Conservation (phyloP, 1,140 invertebrate genomes). For the Pollicipes pollicipes region DNA sequence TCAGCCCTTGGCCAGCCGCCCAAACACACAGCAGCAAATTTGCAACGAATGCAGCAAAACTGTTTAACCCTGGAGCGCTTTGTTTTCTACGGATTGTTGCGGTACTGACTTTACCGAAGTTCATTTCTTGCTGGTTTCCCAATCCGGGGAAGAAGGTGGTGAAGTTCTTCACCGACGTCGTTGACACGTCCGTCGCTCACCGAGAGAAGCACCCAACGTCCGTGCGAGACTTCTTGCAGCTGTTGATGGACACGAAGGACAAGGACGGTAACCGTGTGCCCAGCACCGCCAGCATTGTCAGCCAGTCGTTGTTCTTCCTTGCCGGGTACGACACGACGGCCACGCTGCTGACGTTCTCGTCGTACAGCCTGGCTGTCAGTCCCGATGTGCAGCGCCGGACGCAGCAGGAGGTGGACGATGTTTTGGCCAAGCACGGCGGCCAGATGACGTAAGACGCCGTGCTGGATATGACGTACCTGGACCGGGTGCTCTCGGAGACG, state of each 20-base stretch:
- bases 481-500: constrained; percentile 36
- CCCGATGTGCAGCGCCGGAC: constrained; percentile 45
- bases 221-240: constrained; percentile 17
- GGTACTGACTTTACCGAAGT: no score
- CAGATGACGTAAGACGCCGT: constrained; percentile 20
- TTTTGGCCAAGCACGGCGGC: constrained; percentile 27
- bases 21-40: no score
- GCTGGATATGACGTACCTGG: constrained; percentile 25
- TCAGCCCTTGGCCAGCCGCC: no score
- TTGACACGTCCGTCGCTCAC: neutral
- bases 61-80: no score
- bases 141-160: no score
- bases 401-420: constrained; percentile 40
- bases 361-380: constrained; percentile 45
- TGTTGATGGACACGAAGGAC: constrained; percentile 15
- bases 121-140: no score
- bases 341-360: constrained; percentile 45
- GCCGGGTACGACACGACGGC: constrained; percentile 42
- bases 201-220: constrained; percentile 10
- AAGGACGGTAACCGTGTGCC: constrained; percentile 13
- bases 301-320: constrained; percentile 17
- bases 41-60: no score
- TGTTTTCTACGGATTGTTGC: no score
- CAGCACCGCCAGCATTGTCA: constrained; percentile 15
- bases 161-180: no score